Conservation (phyloP, 1,140 invertebrate species). For the Drosophila miranda region DNA sequence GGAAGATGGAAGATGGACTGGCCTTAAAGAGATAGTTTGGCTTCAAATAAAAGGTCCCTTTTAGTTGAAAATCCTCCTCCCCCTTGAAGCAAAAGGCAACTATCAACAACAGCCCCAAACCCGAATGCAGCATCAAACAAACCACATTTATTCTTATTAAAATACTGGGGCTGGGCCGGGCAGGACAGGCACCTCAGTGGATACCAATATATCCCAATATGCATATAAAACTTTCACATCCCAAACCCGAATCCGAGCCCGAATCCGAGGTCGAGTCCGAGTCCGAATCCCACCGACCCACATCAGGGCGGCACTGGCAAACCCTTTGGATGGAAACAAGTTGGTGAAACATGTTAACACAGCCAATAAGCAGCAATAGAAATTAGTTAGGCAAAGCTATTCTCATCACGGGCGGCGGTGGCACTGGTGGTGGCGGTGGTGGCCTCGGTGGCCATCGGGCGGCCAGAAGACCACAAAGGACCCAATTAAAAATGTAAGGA, state of each 20-base stretch:
- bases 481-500: conserved; percentile 81
- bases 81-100: conserved; percentile 20
- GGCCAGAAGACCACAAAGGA: conserved; percentile 65
- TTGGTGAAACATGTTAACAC: conserved; percentile 80
- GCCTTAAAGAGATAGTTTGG: background rate
- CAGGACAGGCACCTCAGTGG: conserved; percentile 34
- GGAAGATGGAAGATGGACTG: background rate
- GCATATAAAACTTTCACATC: conserved; percentile 64
- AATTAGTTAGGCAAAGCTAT: conserved; percentile 79
- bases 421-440: too few species aligned
- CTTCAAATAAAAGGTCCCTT: background rate
- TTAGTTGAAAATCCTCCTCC: background rate
- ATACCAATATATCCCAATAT: conserved; percentile 63
- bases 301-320: conserved; percentile 16
- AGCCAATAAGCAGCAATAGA: conserved; percentile 80
- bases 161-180: conserved; percentile 26
- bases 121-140: conserved; percentile 60
- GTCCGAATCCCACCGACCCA: conserved; percentile 4
- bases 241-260: conserved; percentile 11
- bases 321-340: conserved; percentile 71
- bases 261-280: conserved; percentile 2
- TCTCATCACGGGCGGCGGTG: conserved; percentile 60
- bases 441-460: too few species aligned
- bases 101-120: background rate
- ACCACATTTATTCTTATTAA: conserved; percentile 79